These are phyloP conservation scores for Leptoclinus maculatus DNA, from an alignment of 2,797 vertebrate species.

Conservation along the genomic window DNA sequence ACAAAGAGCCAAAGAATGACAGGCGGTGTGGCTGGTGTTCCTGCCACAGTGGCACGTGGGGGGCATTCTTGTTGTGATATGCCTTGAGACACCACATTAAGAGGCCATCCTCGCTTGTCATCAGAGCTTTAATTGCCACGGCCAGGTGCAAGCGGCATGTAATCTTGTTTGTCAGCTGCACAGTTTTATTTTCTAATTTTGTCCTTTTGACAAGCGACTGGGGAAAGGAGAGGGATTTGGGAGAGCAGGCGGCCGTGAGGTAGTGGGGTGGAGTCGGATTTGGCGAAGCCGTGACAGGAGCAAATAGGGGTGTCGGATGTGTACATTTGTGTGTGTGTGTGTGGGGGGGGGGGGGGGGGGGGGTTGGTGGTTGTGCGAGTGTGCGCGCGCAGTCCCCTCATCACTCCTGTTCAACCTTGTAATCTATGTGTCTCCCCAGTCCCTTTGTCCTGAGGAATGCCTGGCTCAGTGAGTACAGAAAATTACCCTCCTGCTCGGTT, in stretches of 20 bases:
- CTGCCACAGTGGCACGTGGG: constrained; percentile 50
- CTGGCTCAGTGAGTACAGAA: constrained; percentile 72
- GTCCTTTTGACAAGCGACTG: constrained; percentile 82
- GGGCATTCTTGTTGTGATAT: constrained; percentile 76
- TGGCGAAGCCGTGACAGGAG: constrained; percentile 46
- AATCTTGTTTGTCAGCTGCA: constrained; percentile 83
- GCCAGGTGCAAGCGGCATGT: constrained; percentile 86
- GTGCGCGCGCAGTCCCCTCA: constrained; percentile 43
- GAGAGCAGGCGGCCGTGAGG: constrained; percentile 54
- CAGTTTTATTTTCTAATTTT: constrained; percentile 81
- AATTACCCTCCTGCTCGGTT: constrained; percentile 71
- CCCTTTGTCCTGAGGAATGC: constrained; percentile 75
- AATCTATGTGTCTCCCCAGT: constrained; percentile 69
- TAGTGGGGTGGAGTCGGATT: constrained; percentile 65
- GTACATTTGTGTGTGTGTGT: constrained; percentile 20
- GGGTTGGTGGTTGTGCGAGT: constrained; percentile 18
- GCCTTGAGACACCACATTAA: constrained; percentile 81
- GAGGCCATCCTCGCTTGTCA: constrained; percentile 80
- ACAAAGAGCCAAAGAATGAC: constrained; percentile 66
- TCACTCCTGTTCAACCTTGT: constrained; percentile 75
- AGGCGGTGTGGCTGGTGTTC: constrained; percentile 43
- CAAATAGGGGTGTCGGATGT: constrained; percentile 41
- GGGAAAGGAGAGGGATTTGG: constrained; percentile 76
- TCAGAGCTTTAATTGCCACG: constrained; percentile 81
- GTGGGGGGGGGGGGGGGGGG: no score